Conservation (phyloP, 2,888 invertebrate species). For the Spilosoma lubricipeda region DNA sequence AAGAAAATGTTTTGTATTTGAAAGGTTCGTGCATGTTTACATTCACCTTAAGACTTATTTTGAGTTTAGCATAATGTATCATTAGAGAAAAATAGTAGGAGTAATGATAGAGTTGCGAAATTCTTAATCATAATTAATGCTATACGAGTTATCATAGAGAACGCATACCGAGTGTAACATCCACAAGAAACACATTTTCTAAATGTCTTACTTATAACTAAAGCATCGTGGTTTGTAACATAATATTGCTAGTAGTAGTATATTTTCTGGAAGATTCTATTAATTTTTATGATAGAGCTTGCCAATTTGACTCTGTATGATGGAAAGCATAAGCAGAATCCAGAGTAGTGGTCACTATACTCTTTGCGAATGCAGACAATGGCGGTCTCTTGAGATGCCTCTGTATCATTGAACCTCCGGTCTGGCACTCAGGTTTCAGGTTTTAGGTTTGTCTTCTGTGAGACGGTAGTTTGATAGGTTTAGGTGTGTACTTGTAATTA, state of each 20-base stretch:
- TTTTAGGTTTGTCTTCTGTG: too few species aligned
- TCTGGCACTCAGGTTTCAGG: too few species aligned
- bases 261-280: not conserved
- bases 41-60: conserved; percentile 10
- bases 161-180: not conserved
- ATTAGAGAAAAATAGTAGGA: conserved; percentile 23
- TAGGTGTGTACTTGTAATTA: not conserved
- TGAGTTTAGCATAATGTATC: not conserved
- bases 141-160: conserved; percentile 22
- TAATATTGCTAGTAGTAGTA: not conserved
- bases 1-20: not conserved
- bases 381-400: too few species aligned
- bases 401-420: too few species aligned
- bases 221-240: conserved; percentile 9
- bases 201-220: conserved; percentile 1
- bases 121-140: conserved; percentile 27
- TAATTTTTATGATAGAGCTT: too few species aligned
- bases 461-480: too few species aligned
- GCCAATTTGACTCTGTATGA: too few species aligned
- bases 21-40: not conserved
- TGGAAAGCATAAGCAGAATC: too few species aligned
- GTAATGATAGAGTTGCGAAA: conserved; percentile 33
- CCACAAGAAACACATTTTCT: not conserved
- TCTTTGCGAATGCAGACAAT: too few species aligned
- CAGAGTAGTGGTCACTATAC: too few species aligned